Base-by-base conservation (phyloP, 1,140 invertebrate species). In the Hydropsyche tenuis region DNA sequence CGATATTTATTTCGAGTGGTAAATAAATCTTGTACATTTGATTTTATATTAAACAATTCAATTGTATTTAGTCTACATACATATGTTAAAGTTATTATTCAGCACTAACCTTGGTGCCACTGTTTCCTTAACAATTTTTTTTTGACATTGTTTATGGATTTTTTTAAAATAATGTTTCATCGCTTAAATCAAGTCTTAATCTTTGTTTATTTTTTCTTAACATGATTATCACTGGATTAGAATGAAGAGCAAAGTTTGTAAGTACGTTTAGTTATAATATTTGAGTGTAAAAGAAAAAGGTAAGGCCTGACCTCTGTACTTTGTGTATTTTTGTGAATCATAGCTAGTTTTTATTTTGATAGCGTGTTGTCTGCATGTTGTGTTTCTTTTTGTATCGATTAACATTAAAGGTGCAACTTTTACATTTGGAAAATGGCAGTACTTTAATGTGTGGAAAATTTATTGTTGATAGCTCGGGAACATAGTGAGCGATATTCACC, bases 401-500 rank as follows among this genome's bases (percentile, higher is more conserved):
- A 71, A 66, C 76, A 73, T 75, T 65, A 53, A 43, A 45, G 23
- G 48, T 23, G 18, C 73, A 45, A 43, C 11, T 66, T 14, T 16
- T 62, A 30, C 22, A 12, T 43, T 43, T 65, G 63, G 3, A 11
- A 65, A 43, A 42, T 43, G 16, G 1, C 7, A 9, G 9, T 4
- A 65, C 18, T 43, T 65, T 27, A 45, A 43, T 63, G 16, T 65
- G 1, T 63, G 18, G 5, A 51, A 51, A 16, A 23, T 63, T 43
- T 70, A 73, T 75, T 72, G 37, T 30, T 70, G 72, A 0, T 73
- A 87, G 87, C 86, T 1, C 82, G 87, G 3, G 87, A 88, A 76
- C 87, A 89, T 72, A 87, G 87, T 43, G 94, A 96, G 83, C 87
- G 95, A 68, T 97, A 95, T 81, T 96, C 93, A 73, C 95, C 94